Conservation (phyloP, 2,888 invertebrate genomes). For the Thymelicus sylvestris region DNA sequence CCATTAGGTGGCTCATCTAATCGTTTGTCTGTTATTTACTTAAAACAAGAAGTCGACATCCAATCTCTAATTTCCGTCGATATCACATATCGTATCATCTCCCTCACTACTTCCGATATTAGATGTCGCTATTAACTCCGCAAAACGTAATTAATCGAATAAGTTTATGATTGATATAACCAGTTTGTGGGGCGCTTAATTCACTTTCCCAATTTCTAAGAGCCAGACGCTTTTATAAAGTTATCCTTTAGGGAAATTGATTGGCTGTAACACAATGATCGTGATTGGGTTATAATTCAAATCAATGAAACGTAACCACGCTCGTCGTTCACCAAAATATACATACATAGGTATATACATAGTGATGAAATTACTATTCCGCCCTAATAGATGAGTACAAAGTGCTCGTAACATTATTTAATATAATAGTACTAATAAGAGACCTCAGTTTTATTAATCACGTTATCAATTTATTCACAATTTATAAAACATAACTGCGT, state of each 20-base stretch:
- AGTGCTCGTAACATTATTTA: no score
- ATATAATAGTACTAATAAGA: no score
- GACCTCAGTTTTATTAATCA: no score
- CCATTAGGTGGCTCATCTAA: no score
- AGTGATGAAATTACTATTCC: not conserved
- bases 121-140: constrained; percentile 85
- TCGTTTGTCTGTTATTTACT: no score
- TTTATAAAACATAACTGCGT: no score
- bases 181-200: constrained; percentile 83
- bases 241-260: constrained; percentile 80
- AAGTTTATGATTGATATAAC: constrained; percentile 86
- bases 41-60: constrained; percentile 35
- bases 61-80: constrained; percentile 23
- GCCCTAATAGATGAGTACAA: no score
- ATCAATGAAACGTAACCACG: constrained; percentile 16
- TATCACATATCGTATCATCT: constrained; percentile 25
- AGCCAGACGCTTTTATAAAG: constrained; percentile 75
- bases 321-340: not conserved
- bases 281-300: constrained; percentile 30
- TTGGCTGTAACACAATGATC: constrained; percentile 66
- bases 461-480: no score
- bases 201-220: constrained; percentile 81
- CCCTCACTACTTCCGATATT: constrained; percentile 74
- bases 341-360: not conserved
- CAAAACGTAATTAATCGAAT: constrained; percentile 85